Evolutionary conservation across 30 jellyfish, hydroid and myxozoan species (phyloP).

Genomic region (Catostylus mosaicus): DNA sequence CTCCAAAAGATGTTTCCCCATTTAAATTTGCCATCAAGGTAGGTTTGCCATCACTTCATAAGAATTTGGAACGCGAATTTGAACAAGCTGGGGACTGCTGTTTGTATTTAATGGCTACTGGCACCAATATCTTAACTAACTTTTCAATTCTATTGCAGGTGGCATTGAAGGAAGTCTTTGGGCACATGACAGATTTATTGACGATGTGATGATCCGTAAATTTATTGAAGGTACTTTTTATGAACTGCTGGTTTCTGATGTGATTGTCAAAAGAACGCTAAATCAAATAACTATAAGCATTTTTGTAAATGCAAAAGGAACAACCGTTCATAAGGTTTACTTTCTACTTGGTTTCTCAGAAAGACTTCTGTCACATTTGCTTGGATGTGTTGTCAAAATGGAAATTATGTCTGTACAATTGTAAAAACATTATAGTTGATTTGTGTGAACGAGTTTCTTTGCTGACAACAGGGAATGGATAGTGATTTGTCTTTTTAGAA

Average conservation of each 20-base stretch:
- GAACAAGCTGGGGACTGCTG: too few relatives aligned
- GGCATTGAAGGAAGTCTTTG: conserved; percentile 93
- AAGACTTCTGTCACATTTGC: conserved; percentile 72
- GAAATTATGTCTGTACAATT: conserved; percentile 87
- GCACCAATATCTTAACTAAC: background rate
- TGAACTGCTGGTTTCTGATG: conserved; percentile 80
- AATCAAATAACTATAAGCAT: conserved; percentile 75
- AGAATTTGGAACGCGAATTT: too few relatives aligned
- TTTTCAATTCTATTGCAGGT: conserved; percentile 56
- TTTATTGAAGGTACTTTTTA: conserved; percentile 92
- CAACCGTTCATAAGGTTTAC: conserved; percentile 74
- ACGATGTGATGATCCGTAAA: conserved; percentile 87
- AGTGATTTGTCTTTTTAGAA: too few relatives aligned
- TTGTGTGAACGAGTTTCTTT: too few relatives aligned
- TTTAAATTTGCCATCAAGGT: too few relatives aligned
- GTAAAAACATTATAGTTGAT: background rate
- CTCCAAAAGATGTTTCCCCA: too few relatives aligned
- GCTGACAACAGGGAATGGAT: too few relatives aligned
- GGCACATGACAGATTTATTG: conserved; percentile 92
- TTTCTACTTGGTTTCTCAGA: conserved; percentile 83
- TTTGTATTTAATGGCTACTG: too few relatives aligned
- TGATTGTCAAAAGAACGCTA: conserved; percentile 82
- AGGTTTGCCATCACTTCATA: too few relatives aligned
- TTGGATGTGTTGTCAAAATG: conserved; percentile 87
- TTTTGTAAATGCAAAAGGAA: conserved; percentile 82